These are phyloP conservation scores for Epizoanthus illoricatus DNA, from an alignment of 92 coral and sea anemone species.

Conservation along the genomic window DNA sequence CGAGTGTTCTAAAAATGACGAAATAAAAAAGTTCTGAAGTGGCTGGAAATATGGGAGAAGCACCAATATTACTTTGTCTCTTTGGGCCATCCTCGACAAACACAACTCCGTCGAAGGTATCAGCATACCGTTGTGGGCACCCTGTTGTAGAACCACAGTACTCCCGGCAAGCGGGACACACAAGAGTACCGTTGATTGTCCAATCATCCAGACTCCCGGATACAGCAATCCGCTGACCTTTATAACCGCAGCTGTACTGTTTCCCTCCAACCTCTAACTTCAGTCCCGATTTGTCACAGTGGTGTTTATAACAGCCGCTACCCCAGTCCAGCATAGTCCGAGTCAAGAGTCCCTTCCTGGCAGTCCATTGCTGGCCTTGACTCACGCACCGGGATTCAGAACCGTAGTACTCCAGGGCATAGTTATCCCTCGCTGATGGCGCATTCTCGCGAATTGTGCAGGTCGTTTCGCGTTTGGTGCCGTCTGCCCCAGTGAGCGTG, in stretches of 20 bases:
- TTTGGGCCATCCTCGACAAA: constrained; percentile 40
- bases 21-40: constrained; percentile 6
- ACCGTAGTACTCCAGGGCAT: constrained; percentile 87
- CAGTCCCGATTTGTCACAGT: constrained; percentile 68
- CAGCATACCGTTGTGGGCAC: constrained; percentile 55
- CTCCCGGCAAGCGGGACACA: constrained; percentile 80
- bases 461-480: constrained; percentile 79
- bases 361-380: constrained; percentile 90
- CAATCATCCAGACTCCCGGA: constrained; percentile 74
- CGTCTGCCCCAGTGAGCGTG: constrained; percentile 77
- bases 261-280: constrained; percentile 69
- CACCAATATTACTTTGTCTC: constrained; percentile 8
- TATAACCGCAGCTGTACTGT: constrained; percentile 62
- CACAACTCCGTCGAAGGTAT: constrained; percentile 47
- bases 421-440: constrained; percentile 74
- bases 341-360: constrained; percentile 78
- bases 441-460: constrained; percentile 82
- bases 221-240: constrained; percentile 77
- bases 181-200: constrained; percentile 79
- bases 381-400: constrained; percentile 67
- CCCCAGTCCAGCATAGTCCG: constrained; percentile 99
- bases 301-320: constrained; percentile 87
- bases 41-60: not conserved
- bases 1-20: constrained; percentile 24
- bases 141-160: constrained; percentile 75